Conservation (phyloP, 2,888 invertebrate species). For the Disparrhopalites patrizii region DNA sequence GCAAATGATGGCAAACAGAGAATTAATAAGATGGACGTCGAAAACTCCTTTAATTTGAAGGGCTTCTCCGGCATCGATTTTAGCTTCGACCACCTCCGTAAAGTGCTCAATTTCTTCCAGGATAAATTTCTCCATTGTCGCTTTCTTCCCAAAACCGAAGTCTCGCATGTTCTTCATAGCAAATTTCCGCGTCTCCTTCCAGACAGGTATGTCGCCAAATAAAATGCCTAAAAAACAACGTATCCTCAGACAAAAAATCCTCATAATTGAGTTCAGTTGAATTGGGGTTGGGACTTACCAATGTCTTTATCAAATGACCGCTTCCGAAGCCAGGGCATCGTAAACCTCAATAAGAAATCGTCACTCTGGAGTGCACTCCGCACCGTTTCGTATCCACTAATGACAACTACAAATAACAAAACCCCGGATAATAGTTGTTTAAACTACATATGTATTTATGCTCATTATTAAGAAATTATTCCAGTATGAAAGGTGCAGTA, state of each 20-base stretch:
- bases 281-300: too few relatives aligned
- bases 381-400: conserved; percentile 18
- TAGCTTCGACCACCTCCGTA: not conserved
- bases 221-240: not conserved
- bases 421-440: not conserved
- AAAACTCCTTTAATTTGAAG: not conserved
- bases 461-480: too few relatives aligned
- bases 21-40: conserved; percentile 12
- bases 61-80: not conserved
- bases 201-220: conserved; percentile 11
- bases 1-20: conserved; percentile 16
- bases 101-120: conserved; percentile 15
- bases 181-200: conserved; percentile 17
- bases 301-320: conserved; percentile 18
- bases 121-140: conserved; percentile 18
- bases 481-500: too few relatives aligned
- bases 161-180: conserved; percentile 11
- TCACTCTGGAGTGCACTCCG: not conserved
- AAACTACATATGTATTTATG: too few relatives aligned
- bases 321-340: not conserved
- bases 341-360: conserved; percentile 7
- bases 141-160: conserved; percentile 21
- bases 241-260: not conserved
- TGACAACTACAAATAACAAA: conserved; percentile 2
- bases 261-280: too few relatives aligned